Base-by-base conservation (phyloP, 2,113 vertebrate species). In the Rattus rattus region DNA sequence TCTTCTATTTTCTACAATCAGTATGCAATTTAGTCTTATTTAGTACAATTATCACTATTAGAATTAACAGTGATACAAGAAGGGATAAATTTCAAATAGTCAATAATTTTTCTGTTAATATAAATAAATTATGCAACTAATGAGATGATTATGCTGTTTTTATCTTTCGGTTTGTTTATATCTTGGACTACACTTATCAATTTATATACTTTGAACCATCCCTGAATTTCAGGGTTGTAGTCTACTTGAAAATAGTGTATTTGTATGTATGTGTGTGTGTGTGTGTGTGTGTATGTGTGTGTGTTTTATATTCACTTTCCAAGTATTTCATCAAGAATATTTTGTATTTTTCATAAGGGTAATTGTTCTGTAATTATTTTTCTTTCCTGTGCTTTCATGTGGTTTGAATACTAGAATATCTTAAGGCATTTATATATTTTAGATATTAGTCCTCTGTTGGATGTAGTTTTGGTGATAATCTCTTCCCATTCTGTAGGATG, bases 1-100 rank as follows among this genome's bases (percentile, higher is more conserved):
- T 92, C 49, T 88, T 94, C 52, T 89, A 17, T 43, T 93, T 93
- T 67, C 13, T 86, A 75, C 80, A 91, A 86, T 63, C 47, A 94
- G 90, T 47, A 73, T 5, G 54, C 2, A 67, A 24, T 43, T 75
- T 73, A 61, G 24, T 6, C 20, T 88, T 65, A 85, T 59, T 94
- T 84, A 81, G 7, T 65, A 8, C 10, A 88, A 7, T 88, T 76
- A 86, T 59, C 11, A 49, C 54, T 88, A 65, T 93, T 3, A 93
- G 6, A 96, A 93, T 80, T 63, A 91, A 49, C 19, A 87, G 20
- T 59, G 5, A 52, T 70, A 43, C 83, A 43, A 47, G 81, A 88
- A 67, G 80, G 54, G n/a, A 47, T 73, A 79, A 30, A 65, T 61
- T 61, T 83, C 22, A 61, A 39, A 61, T 22, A 77, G 75, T 16